phyloP scores from a whole-genome alignment of 2,888 invertebrate genomes.

The Lasioglossum vierecki region DNA sequence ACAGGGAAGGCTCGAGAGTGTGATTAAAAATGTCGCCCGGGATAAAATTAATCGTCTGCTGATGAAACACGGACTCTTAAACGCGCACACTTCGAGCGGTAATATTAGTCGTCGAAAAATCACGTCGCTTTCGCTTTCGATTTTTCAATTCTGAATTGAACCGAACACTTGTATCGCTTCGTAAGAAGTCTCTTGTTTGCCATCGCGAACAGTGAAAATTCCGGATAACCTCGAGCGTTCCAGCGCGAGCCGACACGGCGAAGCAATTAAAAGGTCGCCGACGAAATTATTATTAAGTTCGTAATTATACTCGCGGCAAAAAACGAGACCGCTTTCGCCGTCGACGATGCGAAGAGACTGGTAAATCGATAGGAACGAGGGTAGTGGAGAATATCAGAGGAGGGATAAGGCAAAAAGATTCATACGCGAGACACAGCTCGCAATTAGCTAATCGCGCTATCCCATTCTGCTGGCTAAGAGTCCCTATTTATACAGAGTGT shows the following conservation, averaged over 20 bases:
- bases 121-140: background rate
- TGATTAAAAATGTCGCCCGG: slow-evolving; percentile 22
- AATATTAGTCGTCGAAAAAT: background rate
- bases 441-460: slow-evolving; percentile 41
- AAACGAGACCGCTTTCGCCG: slow-evolving; percentile 26
- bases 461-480: slow-evolving; percentile 33
- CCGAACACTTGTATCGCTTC: background rate
- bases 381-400: slow-evolving; percentile 34
- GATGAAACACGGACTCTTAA: background rate
- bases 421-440: slow-evolving; percentile 13
- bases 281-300: slow-evolving; percentile 33
- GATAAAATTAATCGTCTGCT: slow-evolving; percentile 9
- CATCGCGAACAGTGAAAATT: background rate
- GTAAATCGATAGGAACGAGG: slow-evolving; percentile 38
- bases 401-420: background rate
- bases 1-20: background rate
- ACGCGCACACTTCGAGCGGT: too few relatives aligned
- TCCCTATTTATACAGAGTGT: slow-evolving; percentile 38
- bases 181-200: background rate
- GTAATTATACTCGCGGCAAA: slow-evolving; percentile 30
- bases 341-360: slow-evolving; percentile 6
- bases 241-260: background rate
- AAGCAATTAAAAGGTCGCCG: slow-evolving; percentile 22
- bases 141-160: background rate
- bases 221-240: background rate